Evolutionary conservation across 2,113 vertebrate genomes (phyloP), one percentile per base, ranked within the genome.

Genomic region (Ameiurus melas): DNA sequence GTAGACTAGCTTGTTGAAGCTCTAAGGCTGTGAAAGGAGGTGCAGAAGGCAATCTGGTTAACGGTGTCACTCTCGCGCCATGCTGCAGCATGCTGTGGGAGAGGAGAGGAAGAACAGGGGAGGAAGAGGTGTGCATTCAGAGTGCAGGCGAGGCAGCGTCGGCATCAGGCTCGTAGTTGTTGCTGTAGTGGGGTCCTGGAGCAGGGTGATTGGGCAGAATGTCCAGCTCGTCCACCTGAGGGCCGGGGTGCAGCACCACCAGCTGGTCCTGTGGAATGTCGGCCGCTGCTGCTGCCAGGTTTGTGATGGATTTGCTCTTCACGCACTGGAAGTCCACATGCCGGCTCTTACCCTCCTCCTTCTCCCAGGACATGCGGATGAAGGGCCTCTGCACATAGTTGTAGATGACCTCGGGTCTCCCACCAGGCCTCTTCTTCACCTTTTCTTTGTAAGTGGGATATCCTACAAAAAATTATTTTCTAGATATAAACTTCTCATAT

Each of bases 281-380:
- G 2, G 98, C 97, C 0, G 98, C 98, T 0, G 98, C 98, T 0
- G 98, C 98, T 0, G 98, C 98, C 84, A 99, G 90, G 89, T 99
- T 99, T 33, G 98, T 99, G 90, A 98, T 99, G 68, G 98, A 99
- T 94, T 99, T 99, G 92, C 98, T 99, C 91, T 99, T 99, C 22
- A 99, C 98, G 0, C 98, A 99, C 93, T 99, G 98, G 89, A 99
- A 99, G 94, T 99, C 98, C 68, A 99, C 98, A 0, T 99, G 98
- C 33, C 98, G 96, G 83, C 98, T 99, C 94, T 99, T 99, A 0
- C 98, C 98, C 90, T 99, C 98, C 89, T 99, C 98, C 89, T 99
- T 99, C 93, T 99, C 98, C 98, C 98, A 99, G 0, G 98, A 99
- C 98, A 99, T 99, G 87, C 97, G 96, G 93, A 99, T 99, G 91